Conservation (phyloP, 2,888 invertebrate species). For the Dolichopus griseipennis region DNA sequence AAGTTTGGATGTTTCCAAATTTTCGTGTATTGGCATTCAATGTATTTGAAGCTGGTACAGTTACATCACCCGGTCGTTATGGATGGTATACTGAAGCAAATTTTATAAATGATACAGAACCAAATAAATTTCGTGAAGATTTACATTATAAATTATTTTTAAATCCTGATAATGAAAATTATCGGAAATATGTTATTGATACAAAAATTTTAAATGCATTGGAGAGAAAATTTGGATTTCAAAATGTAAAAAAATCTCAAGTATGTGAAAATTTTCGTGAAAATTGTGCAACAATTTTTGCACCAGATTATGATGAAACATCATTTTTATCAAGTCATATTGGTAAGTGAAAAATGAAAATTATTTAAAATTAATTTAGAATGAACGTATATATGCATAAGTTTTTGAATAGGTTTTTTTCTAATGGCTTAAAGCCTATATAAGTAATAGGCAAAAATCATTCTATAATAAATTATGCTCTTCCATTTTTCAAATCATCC, state of each 20-base stretch:
- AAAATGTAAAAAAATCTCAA: slow-evolving; percentile 21
- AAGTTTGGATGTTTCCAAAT: slow-evolving; percentile 60
- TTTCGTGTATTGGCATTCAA: slow-evolving; percentile 46
- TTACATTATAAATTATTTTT: slow-evolving; percentile 30
- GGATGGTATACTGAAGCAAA: slow-evolving; percentile 54
- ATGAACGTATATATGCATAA: too few species aligned
- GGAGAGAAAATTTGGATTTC: slow-evolving; percentile 14
- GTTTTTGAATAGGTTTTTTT: too few species aligned
- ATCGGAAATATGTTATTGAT: slow-evolving; percentile 29
- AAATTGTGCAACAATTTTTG: slow-evolving; percentile 46
- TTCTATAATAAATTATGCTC: too few species aligned
- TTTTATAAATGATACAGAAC: slow-evolving; percentile 27
- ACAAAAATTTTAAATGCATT: slow-evolving; percentile 22
- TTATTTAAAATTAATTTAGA: too few species aligned
- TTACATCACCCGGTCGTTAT: slow-evolving; percentile 50
- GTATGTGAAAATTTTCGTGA: slow-evolving; percentile 11
- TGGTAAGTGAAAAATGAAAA: slow-evolving; percentile 38
- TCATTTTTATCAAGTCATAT: slow-evolving; percentile 54
- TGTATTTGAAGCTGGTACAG: slow-evolving; percentile 45
- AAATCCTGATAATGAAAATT: slow-evolving; percentile 25
- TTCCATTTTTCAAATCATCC: too few species aligned
- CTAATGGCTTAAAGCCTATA: too few species aligned
- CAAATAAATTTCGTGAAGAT: slow-evolving; percentile 9
- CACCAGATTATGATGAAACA: slow-evolving; percentile 46
- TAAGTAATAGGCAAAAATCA: too few species aligned